Conservation (phyloP, 2,113 vertebrate genomes). For the Copsychus sechellarum region DNA sequence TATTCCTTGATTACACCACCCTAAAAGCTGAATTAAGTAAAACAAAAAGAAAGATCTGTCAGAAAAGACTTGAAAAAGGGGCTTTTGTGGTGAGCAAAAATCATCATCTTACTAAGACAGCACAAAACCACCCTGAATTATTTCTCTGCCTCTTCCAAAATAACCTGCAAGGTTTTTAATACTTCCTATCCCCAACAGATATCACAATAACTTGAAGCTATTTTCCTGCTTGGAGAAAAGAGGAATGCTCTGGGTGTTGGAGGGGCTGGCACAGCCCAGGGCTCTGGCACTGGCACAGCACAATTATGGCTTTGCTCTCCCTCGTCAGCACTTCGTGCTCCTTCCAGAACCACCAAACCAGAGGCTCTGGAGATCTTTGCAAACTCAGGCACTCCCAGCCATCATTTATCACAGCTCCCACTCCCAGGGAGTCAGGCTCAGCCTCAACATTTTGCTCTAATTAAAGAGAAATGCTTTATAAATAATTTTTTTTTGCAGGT, state of each 20-base stretch:
- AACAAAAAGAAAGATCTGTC: neutral
- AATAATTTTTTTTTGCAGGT: neutral
- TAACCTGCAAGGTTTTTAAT: slow-evolving; percentile 27
- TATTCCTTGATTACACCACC: neutral
- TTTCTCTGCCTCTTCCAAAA: slow-evolving; percentile 28
- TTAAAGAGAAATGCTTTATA: neutral
- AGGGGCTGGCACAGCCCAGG: neutral
- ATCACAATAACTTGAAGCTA: neutral
- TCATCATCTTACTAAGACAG: neutral
- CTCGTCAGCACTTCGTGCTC: slow-evolving; percentile 51
- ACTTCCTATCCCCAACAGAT: slow-evolving; percentile 31
- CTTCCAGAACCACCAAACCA: slow-evolving; percentile 52
- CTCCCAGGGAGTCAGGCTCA: neutral
- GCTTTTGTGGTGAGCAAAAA: neutral
- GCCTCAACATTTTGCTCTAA: neutral
- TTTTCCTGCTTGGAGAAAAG: neutral
- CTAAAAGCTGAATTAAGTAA: neutral
- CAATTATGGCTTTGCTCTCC: slow-evolving; percentile 56
- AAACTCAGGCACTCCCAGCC: neutral
- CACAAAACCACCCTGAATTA: neutral
- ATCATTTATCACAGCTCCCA: neutral
- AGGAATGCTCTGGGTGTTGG: neutral
- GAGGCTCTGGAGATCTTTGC: slow-evolving; percentile 43
- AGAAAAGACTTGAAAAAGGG: neutral
- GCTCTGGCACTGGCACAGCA: slow-evolving; percentile 28